These are phyloP conservation scores for Triplophysa bombifrons DNA, from an alignment of 2,797 vertebrate genomes.

Conservation along the genomic window DNA sequence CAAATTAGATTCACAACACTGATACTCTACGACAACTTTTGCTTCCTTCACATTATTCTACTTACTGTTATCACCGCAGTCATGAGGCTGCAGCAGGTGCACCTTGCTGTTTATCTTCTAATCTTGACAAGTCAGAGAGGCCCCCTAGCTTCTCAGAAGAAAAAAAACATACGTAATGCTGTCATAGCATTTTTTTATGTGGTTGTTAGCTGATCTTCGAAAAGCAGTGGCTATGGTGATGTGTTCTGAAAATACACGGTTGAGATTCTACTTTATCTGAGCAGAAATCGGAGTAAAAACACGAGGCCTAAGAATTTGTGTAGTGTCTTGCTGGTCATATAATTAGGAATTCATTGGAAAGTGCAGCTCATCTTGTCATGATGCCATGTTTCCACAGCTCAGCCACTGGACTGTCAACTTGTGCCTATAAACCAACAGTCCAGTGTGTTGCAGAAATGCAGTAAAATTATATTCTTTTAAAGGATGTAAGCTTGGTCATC, in stretches of 20 bases:
- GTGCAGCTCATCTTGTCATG: not conserved
- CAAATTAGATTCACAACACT: not conserved
- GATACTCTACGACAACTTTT: not conserved
- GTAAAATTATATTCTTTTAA: not conserved
- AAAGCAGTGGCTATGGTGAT: not conserved
- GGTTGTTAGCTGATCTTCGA: not conserved
- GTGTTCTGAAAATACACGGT: not conserved
- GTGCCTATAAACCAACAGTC: not conserved
- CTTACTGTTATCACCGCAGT: slow-evolving; percentile 10
- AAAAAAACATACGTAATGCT: not conserved
- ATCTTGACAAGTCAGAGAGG: not conserved
- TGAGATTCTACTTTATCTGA: not conserved
- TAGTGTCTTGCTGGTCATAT: not conserved
- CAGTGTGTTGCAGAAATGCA: not conserved
- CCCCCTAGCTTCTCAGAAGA: not conserved
- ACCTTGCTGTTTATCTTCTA: not conserved
- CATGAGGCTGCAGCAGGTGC: slow-evolving; percentile 13
- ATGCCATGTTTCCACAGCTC: slow-evolving; percentile 18
- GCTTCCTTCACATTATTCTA: not conserved
- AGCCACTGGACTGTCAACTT: slow-evolving; percentile 1
- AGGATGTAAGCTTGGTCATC: not conserved
- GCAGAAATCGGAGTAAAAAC: not conserved
- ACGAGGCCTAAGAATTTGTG: not conserved
- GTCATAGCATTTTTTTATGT: not conserved
- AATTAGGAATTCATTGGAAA: slow-evolving; percentile 5